Conservation (phyloP, 2,888 invertebrate genomes). For the Ischnus inquisitorius region DNA sequence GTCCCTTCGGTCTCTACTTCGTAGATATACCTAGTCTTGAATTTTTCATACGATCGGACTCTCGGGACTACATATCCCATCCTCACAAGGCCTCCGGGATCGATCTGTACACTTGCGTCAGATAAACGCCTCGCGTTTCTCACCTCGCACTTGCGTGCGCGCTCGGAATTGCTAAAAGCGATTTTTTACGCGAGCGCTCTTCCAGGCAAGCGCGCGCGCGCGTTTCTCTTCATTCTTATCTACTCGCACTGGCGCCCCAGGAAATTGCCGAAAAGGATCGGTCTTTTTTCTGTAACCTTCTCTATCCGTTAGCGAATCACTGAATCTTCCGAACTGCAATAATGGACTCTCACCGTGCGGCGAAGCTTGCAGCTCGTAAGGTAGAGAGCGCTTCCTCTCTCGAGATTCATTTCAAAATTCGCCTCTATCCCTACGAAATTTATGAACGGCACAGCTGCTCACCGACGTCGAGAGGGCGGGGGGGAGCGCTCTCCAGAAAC, state of each 20-base stretch:
- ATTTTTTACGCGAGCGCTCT: too few species aligned
- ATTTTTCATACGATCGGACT: constrained; percentile 68
- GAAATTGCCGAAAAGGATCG: background rate
- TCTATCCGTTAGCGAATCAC: constrained; percentile 1
- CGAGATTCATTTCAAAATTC: constrained; percentile 61
- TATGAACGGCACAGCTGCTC: constrained; percentile 57
- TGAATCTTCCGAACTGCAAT: constrained; percentile 36
- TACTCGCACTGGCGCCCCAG: background rate
- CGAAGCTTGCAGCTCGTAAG: constrained; percentile 4
- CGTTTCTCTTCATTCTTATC: background rate
- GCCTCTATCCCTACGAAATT: constrained; percentile 44
- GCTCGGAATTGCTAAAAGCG: too few species aligned
- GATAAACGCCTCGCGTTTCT: constrained; percentile 16
- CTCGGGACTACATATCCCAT: constrained; percentile 40
- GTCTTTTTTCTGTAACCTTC: background rate
- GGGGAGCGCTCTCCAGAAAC: constrained; percentile 14
- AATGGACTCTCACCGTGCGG: constrained; percentile 44
- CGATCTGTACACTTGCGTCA: constrained; percentile 28
- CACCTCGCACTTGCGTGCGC: background rate
- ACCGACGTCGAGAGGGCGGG: constrained; percentile 13
- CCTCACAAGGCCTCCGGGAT: constrained; percentile 39
- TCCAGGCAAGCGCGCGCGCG: too few species aligned
- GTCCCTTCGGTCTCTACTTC: too few species aligned
- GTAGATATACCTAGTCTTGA: constrained; percentile 61
- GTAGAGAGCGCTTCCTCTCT: background rate